phyloP scores from a whole-genome alignment of 2,888 invertebrate genomes.

The Autographa gamma region DNA sequence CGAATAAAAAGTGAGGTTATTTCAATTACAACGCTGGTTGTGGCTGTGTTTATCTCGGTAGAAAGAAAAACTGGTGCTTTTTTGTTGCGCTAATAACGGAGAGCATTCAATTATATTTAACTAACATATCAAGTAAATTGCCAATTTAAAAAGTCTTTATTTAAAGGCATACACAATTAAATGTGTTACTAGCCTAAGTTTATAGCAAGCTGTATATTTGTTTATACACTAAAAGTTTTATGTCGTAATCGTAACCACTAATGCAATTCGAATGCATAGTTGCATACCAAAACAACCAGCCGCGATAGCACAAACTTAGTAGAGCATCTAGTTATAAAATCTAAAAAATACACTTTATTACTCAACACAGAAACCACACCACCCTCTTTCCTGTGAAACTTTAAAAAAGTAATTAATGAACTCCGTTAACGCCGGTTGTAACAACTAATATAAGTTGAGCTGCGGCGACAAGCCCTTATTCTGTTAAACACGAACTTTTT shows the following conservation, averaged over 20 bases:
- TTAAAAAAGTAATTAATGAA: constrained; percentile 82
- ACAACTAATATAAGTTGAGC: constrained; percentile 62
- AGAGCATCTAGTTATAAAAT: constrained; percentile 39
- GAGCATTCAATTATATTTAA: no score
- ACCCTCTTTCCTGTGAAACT: constrained; percentile 71
- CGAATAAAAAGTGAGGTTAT: background rate
- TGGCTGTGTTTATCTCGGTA: no score
- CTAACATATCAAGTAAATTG: no score
- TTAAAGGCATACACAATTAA: no score
- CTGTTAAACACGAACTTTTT: background rate
- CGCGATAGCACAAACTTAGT: constrained; percentile 47
- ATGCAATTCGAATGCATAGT: constrained; percentile 27
- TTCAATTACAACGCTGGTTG: background rate
- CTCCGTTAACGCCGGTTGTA: constrained; percentile 66
- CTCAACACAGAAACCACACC: constrained; percentile 55
- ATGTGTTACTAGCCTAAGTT: no score
- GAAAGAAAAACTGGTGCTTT: background rate
- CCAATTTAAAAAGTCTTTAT: no score
- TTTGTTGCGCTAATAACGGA: background rate
- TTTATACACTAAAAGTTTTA: background rate
- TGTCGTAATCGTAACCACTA: background rate
- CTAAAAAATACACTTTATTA: constrained; percentile 48
- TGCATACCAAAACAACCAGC: constrained; percentile 38
- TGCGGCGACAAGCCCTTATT: constrained; percentile 34
- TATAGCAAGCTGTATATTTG: no score